Base-by-base conservation (phyloP, 2,797 vertebrate species). In the Cyprinella venusta region DNA sequence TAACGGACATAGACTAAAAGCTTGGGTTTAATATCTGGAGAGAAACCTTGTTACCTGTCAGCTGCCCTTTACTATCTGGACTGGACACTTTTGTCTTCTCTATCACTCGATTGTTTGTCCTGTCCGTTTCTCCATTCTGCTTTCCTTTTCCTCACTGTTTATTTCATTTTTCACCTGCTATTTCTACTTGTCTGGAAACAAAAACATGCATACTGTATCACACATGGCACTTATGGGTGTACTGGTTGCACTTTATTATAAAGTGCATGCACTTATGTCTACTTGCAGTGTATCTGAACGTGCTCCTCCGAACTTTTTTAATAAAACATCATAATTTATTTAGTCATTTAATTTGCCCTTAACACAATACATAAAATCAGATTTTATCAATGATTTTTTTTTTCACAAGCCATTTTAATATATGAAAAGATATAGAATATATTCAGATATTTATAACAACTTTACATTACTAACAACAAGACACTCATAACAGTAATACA, bases 1-100 rank as follows among this genome's bases (percentile, higher is more conserved):
- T 71, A 59, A 59, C 54, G 33, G 67, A 84, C 50, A 78, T 50
- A 48, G 40, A 63, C 64, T 83, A 70, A 83, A 78, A 76, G 70
- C 69, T 81, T 52, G n/a, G 38, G 9, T 70, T 70, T 40, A 70
- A 21, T 70, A 52, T 80, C 78, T 3, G 24, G 36, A 70, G 36
- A 59, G 40, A 45, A 61, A 71, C 18, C 24, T 70, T 1, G 19
- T 80, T 59, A 80, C 38, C 50, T 80, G 24, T 72, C 56, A 24
- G 40, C 69, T 64, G 69, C 42, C 69, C 69, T 64, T 74, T 56
- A 81, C 3, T 10, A 16, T 79, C 63, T 5, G 0, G 33, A 52
- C 18, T 33, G 13, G 45, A 68, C 8, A 1, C 48, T 26, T 48
- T 15, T 72, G 54, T 30, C 12, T 56, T 36, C 2, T 56, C 12